Base-by-base conservation (phyloP, 2,113 vertebrate genomes). In the Oxygymnocypris stewartii region DNA sequence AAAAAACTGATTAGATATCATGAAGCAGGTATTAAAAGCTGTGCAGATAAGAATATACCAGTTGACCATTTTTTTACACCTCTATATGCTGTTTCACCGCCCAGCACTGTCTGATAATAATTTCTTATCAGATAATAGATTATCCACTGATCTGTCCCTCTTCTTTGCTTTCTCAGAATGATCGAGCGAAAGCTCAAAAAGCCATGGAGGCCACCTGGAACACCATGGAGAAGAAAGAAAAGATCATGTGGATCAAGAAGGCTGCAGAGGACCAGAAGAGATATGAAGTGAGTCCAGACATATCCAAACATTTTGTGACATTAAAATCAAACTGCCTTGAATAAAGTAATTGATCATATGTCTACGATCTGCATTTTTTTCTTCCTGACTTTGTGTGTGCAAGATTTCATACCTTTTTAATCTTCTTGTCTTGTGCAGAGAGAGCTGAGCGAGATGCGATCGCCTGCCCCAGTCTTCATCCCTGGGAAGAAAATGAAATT, bases 191-290 rank as follows among this genome's bases (percentile, higher is more conserved):
- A 91, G 98, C 98, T 0, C 93, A 99, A 85, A 99, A 98, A 91
- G 95, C 96, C 71, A 99, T 99, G 97, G 98, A 99, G 90, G 92
- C 92, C 86, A 96, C 96, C 8, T 99, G 98, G 98, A 96, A 96
- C 93, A 98, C 96, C 91, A 99, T 99, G 98, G 98, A 99, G 92
- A 99, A 99, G 88, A 99, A 99, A 23, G 98, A 99, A 91, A 99
- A 99, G 89, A 95, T 99, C 9, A 96, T 99, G 96, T 99, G 98
- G 98, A 99, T 99, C 91, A 99, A 99, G 93, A 99, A 99, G 81
- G 98, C 98, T 0, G 98, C 98, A 0, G 98, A 99, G 91, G 98
- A 99, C 93, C 98, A 99, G 94, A 99, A 99, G 92, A 94, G 98
- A 96, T 99, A 99, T 0, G 98, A 99, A 95, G 98, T 99, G 31